phyloP scores from a whole-genome alignment of 2,888 invertebrate species.

The Chloromyia formosa region DNA sequence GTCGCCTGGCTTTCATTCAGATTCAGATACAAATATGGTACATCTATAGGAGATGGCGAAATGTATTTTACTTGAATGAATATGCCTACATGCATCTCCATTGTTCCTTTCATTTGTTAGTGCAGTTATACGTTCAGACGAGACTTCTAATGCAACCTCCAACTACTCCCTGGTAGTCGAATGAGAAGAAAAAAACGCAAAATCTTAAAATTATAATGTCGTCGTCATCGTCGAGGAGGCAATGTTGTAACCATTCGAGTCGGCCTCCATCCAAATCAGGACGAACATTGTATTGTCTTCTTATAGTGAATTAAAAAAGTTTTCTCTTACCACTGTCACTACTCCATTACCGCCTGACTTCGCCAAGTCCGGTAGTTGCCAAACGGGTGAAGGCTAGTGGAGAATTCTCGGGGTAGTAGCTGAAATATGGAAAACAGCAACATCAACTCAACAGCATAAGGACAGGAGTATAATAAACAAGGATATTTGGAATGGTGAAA shows the following conservation, averaged over 20 bases:
- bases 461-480: conserved; percentile 18
- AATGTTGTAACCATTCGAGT: background rate
- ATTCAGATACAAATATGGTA: background rate
- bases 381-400: too few species aligned
- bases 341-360: conserved; percentile 20
- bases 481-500: background rate
- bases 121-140: conserved; percentile 11
- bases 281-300: conserved; percentile 40
- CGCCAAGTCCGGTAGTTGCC: background rate
- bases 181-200: background rate
- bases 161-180: background rate
- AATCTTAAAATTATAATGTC: conserved; percentile 10
- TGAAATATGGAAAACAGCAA: background rate
- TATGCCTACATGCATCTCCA: background rate
- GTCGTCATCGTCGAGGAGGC: background rate
- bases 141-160: conserved; percentile 4
- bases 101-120: conserved; percentile 4
- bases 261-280: conserved; percentile 35
- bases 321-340: background rate
- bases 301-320: conserved; percentile 44
- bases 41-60: background rate
- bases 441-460: conserved; percentile 3
- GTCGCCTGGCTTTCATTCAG: conserved; percentile 44
- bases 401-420: too few species aligned
- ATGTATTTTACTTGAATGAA: too few species aligned